phyloP scores from a whole-genome alignment of 2,113 vertebrate genomes.

The Erpornis zantholeuca region DNA sequence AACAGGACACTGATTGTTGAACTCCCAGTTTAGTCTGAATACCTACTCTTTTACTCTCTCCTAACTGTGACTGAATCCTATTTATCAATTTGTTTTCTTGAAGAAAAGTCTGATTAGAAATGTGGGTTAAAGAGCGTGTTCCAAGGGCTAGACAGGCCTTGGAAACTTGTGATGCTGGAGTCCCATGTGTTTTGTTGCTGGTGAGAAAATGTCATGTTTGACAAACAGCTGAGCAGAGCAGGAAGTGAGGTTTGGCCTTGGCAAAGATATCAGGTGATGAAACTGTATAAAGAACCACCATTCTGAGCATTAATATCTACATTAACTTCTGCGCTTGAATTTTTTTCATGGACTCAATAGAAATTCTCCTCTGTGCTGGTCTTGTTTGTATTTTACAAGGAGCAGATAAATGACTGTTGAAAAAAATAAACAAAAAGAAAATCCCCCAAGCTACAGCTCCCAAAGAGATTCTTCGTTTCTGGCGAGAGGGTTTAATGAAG shows the following conservation, averaged over 20 bases:
- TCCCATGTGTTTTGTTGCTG: neutral
- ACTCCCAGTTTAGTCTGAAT: neutral
- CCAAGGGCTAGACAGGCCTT: neutral
- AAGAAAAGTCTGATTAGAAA: neutral
- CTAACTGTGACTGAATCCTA: neutral
- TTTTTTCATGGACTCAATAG: neutral
- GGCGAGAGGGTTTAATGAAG: neutral
- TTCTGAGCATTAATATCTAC: neutral
- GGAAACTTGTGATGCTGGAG: neutral
- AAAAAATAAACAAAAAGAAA: neutral
- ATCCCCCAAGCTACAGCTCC: neutral
- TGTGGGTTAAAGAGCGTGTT: neutral
- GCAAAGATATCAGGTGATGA: neutral
- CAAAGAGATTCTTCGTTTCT: neutral
- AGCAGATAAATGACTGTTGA: neutral
- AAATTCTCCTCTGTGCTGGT: neutral
- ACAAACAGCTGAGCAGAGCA: neutral
- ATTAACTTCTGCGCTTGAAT: neutral
- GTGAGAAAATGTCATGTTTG: neutral
- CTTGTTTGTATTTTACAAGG: neutral
- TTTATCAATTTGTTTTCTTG: neutral
- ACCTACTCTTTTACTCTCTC: neutral
- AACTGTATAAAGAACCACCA: neutral
- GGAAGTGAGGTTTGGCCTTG: neutral
- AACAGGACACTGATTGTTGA: neutral